These are phyloP conservation scores for Bombylius major DNA, from an alignment of 2,888 invertebrate genomes.

Conservation along the genomic window DNA sequence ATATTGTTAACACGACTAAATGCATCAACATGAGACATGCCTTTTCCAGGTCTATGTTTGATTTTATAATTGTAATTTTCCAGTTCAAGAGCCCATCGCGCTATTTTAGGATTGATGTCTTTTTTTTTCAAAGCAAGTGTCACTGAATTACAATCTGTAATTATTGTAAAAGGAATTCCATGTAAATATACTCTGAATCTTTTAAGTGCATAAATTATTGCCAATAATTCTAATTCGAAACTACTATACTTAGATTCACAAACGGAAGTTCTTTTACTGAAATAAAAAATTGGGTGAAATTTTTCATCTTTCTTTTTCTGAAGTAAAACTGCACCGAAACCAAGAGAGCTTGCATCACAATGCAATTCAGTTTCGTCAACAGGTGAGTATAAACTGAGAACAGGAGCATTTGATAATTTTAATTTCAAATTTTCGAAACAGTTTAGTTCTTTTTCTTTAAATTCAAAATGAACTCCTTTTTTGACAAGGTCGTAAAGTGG, in stretches of 20 bases:
- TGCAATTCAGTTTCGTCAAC: not conserved
- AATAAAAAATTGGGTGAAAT: constrained; percentile 20
- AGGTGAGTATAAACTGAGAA: not conserved
- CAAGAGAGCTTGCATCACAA: not conserved
- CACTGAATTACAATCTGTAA: too few species aligned
- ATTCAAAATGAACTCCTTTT: not conserved
- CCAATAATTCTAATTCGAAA: constrained; percentile 21
- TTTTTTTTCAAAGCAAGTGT: too few species aligned
- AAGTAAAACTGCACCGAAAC: not conserved
- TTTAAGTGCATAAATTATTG: constrained; percentile 18
- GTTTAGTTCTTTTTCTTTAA: not conserved
- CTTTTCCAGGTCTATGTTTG: constrained; percentile 13
- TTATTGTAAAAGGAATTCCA: constrained; percentile 17
- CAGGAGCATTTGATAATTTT: not conserved
- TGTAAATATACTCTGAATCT: constrained; percentile 19
- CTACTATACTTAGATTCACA: constrained; percentile 19
- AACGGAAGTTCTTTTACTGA: constrained; percentile 19
- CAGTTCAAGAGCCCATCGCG: constrained; percentile 9
- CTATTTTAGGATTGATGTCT: constrained; percentile 16
- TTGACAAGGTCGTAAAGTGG: not conserved
- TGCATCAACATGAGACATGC: constrained; percentile 16
- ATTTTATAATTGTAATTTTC: constrained; percentile 16
- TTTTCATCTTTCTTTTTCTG: too few species aligned
- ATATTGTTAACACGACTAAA: constrained; percentile 19
- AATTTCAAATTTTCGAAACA: not conserved